Evolutionary conservation across 2,113 vertebrate species (phyloP), one percentile per base, ranked within the genome.

Genomic region (Daboia siamensis): DNA sequence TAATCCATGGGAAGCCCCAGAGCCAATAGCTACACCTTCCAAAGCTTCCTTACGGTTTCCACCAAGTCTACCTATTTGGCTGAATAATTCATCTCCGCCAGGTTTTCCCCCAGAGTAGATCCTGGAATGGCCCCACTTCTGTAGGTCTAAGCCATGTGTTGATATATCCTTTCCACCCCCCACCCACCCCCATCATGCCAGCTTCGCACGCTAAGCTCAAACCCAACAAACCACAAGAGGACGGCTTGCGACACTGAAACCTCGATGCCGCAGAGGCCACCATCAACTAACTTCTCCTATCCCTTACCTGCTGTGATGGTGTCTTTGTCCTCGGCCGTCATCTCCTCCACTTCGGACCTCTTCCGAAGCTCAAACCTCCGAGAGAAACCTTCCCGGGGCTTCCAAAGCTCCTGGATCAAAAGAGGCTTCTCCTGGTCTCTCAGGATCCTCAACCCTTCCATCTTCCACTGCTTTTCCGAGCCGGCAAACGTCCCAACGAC

Each of bases 361-460:
- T 97, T 97, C 86, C 98, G 98, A 91, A 99, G 98, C 96, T 99
- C 99, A 92, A 99, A 98, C 59, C 99, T 97, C 61, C 99, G 97
- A 0, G 98, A 98, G n/a, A 98, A 98, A 44, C 99, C 99, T 85
- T 99, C 99, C 80, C 98, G 96, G 51, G 99, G 99, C 92, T 99
- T 99, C 99, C 99, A 99, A 4, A 99, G 97, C 59, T 99, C 98
- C 93, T 99, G 99, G 92, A 99, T 98, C 95, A 99, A 96, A 90
- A 99, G 98, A 0, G 99, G 99, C 95, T 99, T 99, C 95, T 99
- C 99, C 0, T 98, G 98, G 97, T 99, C 98, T 0, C 98, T 98
- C 29, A 99, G 96, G 0, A 99, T 98, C 55, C 99, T 97, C 91
- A 99, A 92, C 52, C 98, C 98, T 44, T 98, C 98, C 0, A 97